These are phyloP conservation scores for Haemorhous mexicanus DNA, from an alignment of 2,113 vertebrate genomes.

Conservation along the genomic window DNA sequence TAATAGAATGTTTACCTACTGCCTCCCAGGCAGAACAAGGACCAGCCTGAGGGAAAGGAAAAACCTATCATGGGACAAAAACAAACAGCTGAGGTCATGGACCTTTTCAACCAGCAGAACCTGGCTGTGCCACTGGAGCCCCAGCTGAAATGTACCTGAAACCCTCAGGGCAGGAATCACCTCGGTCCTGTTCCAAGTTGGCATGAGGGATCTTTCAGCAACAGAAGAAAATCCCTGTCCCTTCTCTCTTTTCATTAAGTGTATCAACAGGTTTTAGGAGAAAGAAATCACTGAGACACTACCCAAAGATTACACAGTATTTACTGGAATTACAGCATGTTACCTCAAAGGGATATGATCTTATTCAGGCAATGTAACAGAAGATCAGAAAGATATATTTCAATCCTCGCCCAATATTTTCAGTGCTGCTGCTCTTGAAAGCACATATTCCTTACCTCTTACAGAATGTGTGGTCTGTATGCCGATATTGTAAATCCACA, in stretches of 20 bases:
- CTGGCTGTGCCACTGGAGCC: fast-evolving
- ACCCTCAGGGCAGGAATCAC: not conserved
- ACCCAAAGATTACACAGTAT: not conserved
- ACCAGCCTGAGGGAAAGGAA: not conserved
- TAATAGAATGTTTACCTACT: not conserved
- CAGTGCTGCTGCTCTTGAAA: not conserved
- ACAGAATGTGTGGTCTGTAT: not conserved
- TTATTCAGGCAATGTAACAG: not conserved
- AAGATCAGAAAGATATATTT: conserved; percentile 18
- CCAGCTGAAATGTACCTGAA: not conserved
- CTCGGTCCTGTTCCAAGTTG: not conserved
- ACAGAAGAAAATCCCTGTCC: not conserved
- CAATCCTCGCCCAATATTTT: not conserved
- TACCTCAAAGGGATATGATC: not conserved
- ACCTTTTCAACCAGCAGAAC: not conserved
- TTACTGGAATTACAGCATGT: not conserved
- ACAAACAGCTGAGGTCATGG: not conserved
- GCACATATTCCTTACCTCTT: not conserved
- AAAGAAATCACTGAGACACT: not conserved
- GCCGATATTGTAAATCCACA: not conserved
- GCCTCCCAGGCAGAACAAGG: not conserved
- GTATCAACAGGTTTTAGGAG: not conserved
- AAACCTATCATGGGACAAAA: not conserved
- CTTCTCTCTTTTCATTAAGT: not conserved
- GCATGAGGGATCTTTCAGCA: not conserved